Evolutionary conservation across 2,113 vertebrate species (phyloP).

Genomic region (Heloderma charlesbogerti): DNA sequence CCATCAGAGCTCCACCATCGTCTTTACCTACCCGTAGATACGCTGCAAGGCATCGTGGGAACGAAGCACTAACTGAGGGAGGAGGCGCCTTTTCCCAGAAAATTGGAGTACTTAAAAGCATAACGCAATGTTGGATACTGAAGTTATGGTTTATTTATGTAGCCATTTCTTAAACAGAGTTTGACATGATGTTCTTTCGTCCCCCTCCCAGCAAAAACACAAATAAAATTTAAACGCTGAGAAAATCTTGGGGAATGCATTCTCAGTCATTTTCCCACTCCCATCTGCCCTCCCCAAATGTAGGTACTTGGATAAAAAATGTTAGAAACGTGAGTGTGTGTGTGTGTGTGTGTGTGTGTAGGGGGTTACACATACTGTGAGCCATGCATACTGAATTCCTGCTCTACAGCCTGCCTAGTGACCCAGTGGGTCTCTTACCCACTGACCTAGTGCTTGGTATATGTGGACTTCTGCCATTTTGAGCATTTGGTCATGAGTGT

Average conservation of each 20-base stretch:
- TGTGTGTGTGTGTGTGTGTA: too few relatives aligned
- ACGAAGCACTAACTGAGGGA: background rate
- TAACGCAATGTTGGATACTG: background rate
- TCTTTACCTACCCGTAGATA: constrained; percentile 92
- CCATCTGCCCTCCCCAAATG: background rate
- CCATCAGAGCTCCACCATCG: constrained; percentile 92
- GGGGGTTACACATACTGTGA: too few relatives aligned
- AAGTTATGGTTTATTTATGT: background rate
- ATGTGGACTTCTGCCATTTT: too few relatives aligned
- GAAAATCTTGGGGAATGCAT: background rate
- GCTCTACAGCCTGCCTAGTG: too few relatives aligned
- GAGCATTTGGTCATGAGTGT: too few relatives aligned
- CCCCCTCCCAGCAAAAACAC: background rate
- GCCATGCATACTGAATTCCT: too few relatives aligned
- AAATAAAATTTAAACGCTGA: background rate
- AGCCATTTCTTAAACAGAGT: background rate
- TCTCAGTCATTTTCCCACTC: background rate
- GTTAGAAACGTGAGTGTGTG: background rate
- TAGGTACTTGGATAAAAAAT: background rate
- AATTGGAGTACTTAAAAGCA: background rate
- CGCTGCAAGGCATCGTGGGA: constrained; percentile 79
- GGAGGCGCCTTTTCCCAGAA: background rate
- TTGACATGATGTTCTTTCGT: background rate
- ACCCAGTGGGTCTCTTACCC: background rate
- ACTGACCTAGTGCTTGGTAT: too few relatives aligned